A percentile compares a stretch with the other conserved stretches of the same genome.
Conservation (phyloP, 2,797 vertebrate species). For the Trachurus trachurus region DNA sequence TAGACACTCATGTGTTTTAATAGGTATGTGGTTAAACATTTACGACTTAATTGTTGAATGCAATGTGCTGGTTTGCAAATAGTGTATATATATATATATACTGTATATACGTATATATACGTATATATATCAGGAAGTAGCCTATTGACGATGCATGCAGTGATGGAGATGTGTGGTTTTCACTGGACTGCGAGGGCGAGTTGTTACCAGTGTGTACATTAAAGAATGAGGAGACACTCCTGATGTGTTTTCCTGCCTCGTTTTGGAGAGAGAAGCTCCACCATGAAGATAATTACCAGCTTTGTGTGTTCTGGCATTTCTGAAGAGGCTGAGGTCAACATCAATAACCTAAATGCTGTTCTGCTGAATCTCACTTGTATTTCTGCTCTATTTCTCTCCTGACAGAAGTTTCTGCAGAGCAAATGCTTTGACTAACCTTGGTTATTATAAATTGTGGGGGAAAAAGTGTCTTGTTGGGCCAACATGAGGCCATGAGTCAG, state of each 20-base stretch:
- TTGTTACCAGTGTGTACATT: neutral
- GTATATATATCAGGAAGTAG: neutral
- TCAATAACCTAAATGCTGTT: slow-evolving; percentile 29
- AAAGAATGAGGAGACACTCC: neutral
- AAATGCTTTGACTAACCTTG: slow-evolving; percentile 18
- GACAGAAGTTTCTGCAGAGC: neutral
- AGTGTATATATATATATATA: too few species aligned
- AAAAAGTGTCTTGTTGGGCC: neutral
- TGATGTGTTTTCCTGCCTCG: slow-evolving; percentile 8
- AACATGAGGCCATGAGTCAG: neutral
- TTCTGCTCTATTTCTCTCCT: slow-evolving; percentile 31
- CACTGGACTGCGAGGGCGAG: neutral
- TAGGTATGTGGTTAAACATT: neutral
- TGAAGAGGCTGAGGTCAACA: neutral
- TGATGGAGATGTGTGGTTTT: neutral
- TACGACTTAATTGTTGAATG: neutral
- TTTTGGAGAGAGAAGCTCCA: slow-evolving; percentile 4
- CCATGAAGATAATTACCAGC: slow-evolving; percentile 23
- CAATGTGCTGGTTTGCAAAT: neutral
- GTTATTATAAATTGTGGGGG: slow-evolving; percentile 18
- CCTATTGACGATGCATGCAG: neutral
- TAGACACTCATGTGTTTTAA: neutral
- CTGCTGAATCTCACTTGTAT: slow-evolving; percentile 22
- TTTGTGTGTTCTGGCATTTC: slow-evolving; percentile 44
- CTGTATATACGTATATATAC: too few species aligned